Base-by-base conservation (phyloP, 92 coral and sea anemone genomes). In the Isaurus tuberculatus region DNA sequence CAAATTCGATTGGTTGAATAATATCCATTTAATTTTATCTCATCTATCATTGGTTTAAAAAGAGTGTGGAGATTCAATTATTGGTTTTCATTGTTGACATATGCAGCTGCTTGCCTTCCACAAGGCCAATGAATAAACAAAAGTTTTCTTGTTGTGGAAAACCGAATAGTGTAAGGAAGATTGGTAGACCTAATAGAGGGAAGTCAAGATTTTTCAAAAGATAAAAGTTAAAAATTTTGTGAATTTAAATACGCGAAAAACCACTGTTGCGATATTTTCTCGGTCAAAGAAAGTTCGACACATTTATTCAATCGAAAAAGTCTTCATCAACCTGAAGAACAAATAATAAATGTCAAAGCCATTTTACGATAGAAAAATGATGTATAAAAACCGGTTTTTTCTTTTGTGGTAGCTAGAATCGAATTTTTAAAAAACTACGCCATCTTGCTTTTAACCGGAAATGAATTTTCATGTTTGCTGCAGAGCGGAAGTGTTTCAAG, bases 21-120 rank as follows among this genome's bases (percentile, higher is more conserved):
- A 34, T 57, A 25, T 23, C 53, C 82, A 31, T 77, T 77, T 77
- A 48, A 26, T 57, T 77, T 75, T 58, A 77, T 77, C 82, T 77
- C 11, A 46, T 48, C 79, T 48, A 48, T 73, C 65, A 73, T 73
- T 73, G 79, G 79, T 77, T 58, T 77, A 53, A 75, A 77, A 58
- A 58, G 55, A 49, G 69, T 23, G 58, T 40, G 33, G 69, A 77
- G 82, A 77, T 57, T 77, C 70, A 31, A 40, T 63, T 29, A 63
- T 8, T 55, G 63, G 58, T 4, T 9, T 3, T n/a, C n/a, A 20
- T 55, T 58, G 49, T 77, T 34, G 82, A 77, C 44, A 33, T 4
- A 32, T 20, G 70, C 82, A 77, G 82, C 82, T 77, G 82, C 36
- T 58, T 57, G 28, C 33, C 5, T 6, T 60, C 61, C 55, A 23